A percentile compares a stretch with the other conserved stretches of the same genome.
These are phyloP conservation scores for Eurypyga helias DNA, from an alignment of 2,113 vertebrate species.

Conservation along the genomic window DNA sequence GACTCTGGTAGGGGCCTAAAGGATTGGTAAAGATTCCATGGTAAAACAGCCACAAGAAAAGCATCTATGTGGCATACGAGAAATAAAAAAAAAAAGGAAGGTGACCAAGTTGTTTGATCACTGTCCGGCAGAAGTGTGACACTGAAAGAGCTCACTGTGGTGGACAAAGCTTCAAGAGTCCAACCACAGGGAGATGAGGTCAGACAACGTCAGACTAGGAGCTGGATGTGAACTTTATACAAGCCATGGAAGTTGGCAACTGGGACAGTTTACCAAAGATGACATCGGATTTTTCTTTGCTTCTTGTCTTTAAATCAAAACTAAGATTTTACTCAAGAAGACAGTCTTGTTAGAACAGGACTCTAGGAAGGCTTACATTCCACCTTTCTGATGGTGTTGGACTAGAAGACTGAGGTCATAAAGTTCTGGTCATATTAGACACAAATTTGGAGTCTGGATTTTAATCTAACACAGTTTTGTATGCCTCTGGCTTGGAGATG, in stretches of 20 bases:
- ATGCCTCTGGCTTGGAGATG: background rate
- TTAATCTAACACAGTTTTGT: background rate
- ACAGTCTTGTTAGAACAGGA: background rate
- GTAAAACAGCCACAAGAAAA: background rate
- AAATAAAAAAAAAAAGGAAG: background rate
- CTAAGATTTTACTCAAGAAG: background rate
- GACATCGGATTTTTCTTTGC: background rate
- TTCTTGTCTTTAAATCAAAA: background rate
- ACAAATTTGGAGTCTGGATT: background rate
- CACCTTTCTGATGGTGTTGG: background rate
- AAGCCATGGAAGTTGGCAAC: background rate
- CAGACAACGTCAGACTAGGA: background rate
- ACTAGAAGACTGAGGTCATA: background rate
- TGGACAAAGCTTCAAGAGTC: background rate
- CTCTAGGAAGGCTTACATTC: background rate
- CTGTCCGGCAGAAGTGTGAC: background rate
- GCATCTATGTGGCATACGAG: background rate
- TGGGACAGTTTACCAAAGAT: background rate
- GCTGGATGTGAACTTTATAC: background rate
- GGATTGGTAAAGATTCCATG: background rate
- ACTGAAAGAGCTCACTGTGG: background rate
- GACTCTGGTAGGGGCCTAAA: background rate
- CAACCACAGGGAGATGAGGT: background rate
- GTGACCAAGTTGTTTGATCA: background rate
- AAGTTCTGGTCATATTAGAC: background rate